These are phyloP conservation scores for Dendrolimus kikuchii DNA, from an alignment of 1,140 invertebrate genomes.

Conservation along the genomic window DNA sequence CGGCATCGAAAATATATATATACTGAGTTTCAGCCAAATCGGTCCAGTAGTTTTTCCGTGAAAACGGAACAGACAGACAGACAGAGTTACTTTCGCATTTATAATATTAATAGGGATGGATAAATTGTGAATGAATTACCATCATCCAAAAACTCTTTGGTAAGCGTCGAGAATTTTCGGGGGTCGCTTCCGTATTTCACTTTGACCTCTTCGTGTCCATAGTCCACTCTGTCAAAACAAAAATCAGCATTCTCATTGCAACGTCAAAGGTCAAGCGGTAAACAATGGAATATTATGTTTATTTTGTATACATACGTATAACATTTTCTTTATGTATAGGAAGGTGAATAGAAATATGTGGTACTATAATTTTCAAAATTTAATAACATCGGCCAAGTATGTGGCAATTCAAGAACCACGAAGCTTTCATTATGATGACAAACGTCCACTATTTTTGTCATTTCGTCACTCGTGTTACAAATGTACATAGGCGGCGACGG, in stretches of 20 bases:
- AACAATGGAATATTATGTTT: background rate
- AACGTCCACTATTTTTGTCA: too few relatives aligned
- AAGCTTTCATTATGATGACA: too few relatives aligned
- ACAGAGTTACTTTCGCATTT: too few relatives aligned
- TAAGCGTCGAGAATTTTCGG: constrained; percentile 92
- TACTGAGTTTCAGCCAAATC: too few relatives aligned
- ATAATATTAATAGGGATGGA: background rate
- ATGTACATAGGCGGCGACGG: too few relatives aligned
- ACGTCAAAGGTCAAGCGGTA: background rate
- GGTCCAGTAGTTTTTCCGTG: too few relatives aligned
- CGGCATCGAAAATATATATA: too few relatives aligned
- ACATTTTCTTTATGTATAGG: too few relatives aligned
- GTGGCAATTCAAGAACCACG: too few relatives aligned
- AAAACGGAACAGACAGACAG: too few relatives aligned
- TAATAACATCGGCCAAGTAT: background rate
- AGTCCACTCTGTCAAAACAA: constrained; percentile 83
- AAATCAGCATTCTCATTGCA: background rate
- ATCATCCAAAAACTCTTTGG: constrained; percentile 96
- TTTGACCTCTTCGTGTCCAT: constrained; percentile 98
- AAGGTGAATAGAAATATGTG: too few relatives aligned
- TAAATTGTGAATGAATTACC: constrained; percentile 70
- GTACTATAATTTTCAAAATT: background rate
- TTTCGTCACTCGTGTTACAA: too few relatives aligned
- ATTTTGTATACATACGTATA: background rate
- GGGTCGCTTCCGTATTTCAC: constrained; percentile 95